These are phyloP conservation scores for Cryptus armator DNA, from an alignment of 2,888 invertebrate species.

Conservation along the genomic window DNA sequence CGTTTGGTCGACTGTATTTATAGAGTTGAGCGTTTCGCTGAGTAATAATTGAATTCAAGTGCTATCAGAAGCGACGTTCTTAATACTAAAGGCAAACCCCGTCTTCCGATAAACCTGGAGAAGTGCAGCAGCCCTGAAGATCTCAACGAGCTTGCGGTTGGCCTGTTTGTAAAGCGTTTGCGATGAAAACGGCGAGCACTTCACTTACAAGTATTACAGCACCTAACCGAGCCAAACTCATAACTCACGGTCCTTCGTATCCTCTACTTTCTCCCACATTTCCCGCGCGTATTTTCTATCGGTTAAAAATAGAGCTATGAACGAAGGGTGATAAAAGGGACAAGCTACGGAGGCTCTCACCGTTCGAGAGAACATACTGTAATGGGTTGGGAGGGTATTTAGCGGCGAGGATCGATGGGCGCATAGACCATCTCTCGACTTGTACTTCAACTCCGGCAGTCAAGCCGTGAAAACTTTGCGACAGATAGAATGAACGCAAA, in stretches of 20 bases:
- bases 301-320: conserved; percentile 46
- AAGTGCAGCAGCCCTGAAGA: not conserved
- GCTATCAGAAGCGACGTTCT: conserved; percentile 1
- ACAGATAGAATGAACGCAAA: not conserved
- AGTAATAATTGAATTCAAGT: not conserved
- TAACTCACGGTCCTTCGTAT: conserved; percentile 33
- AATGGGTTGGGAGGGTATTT: conserved; percentile 11
- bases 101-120: conserved; percentile 1
- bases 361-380: not conserved
- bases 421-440: conserved; percentile 1
- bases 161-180: conserved; percentile 13
- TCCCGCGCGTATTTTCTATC: not conserved
- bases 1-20: not conserved
- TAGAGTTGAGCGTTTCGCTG: not conserved
- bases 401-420: conserved; percentile 2
- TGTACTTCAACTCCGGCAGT: not conserved
- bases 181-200: conserved; percentile 33
- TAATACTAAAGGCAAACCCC: not conserved
- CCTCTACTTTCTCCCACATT: not conserved
- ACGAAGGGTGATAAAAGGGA: conserved; percentile 12
- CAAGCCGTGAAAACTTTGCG: conserved; percentile 56
- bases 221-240: conserved; percentile 26
- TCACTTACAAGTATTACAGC: conserved; percentile 4
- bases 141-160: not conserved
- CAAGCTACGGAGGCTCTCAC: not conserved